Percentiles rank a stretch among this genome's conserved stretches.
Conservation (phyloP, 2,888 invertebrate genomes). For the Volucella bombylans region DNA sequence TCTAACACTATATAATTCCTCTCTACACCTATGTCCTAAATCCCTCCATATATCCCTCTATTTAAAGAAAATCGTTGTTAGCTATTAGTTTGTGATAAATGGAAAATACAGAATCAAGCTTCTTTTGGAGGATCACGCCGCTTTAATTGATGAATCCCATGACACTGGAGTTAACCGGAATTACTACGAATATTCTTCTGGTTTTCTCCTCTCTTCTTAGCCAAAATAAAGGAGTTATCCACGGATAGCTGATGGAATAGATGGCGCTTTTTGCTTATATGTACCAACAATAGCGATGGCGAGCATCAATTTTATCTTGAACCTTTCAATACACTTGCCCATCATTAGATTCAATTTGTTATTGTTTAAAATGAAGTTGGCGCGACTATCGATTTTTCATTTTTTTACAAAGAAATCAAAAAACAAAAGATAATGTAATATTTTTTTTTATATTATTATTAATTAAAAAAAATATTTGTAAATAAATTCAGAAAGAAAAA, state of each 20-base stretch:
- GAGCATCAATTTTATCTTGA: constrained; percentile 62
- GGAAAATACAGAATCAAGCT: constrained; percentile 58
- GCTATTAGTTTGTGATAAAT: constrained; percentile 81
- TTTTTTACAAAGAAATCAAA: constrained; percentile 58
- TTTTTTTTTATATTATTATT: constrained; percentile 63
- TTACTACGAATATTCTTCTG: constrained; percentile 1
- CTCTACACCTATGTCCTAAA: constrained; percentile 14
- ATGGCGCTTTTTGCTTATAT: constrained; percentile 51
- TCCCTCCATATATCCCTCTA: constrained; percentile 37
- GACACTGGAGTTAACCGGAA: constrained; percentile 40
- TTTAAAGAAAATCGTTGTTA: constrained; percentile 73
- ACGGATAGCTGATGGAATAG: constrained; percentile 56
- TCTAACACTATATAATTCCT: constrained; percentile 34
- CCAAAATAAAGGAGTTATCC: constrained; percentile 68
- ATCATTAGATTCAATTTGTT: constrained; percentile 63
- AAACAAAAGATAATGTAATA: constrained; percentile 55
- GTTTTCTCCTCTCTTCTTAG: constrained; percentile 52
- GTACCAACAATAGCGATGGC: constrained; percentile 42
- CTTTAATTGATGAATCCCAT: constrained; percentile 48
- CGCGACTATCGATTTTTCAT: constrained; percentile 73
- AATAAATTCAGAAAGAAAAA: constrained; percentile 64
- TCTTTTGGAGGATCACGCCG: constrained; percentile 49
- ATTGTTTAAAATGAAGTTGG: constrained; percentile 55
- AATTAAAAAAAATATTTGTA: constrained; percentile 67
- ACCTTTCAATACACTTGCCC: constrained; percentile 67